A percentile compares a stretch with the other conserved stretches of the same genome.
phyloP scores from a whole-genome alignment of 2,888 invertebrate genomes.

The Platycheirus albimanus region DNA sequence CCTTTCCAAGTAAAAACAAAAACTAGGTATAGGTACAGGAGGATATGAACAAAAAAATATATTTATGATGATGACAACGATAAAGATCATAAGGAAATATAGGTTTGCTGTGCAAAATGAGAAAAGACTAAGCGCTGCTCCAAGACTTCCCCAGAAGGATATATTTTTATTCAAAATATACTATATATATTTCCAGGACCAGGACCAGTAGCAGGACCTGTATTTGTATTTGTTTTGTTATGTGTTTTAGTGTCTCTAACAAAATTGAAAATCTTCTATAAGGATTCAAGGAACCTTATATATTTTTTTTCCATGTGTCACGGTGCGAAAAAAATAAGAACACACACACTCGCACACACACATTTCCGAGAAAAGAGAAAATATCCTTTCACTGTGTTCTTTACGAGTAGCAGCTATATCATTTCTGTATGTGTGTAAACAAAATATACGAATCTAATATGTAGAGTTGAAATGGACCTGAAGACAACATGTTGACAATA shows the following conservation, averaged over 20 bases:
- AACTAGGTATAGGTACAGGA: neutral
- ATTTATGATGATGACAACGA: constrained; percentile 57
- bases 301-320: constrained; percentile 60
- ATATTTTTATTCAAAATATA: constrained; percentile 14
- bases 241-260: constrained; percentile 45
- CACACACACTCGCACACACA: constrained; percentile 15
- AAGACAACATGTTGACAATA: constrained; percentile 61
- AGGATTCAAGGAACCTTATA: constrained; percentile 42
- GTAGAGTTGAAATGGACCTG: constrained; percentile 33
- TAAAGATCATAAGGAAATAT: constrained; percentile 44
- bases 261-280: constrained; percentile 50
- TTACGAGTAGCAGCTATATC: no score
- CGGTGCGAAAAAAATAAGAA: constrained; percentile 16
- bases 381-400: constrained; percentile 20
- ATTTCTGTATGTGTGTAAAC: neutral
- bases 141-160: constrained; percentile 35
- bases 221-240: constrained; percentile 9
- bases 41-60: constrained; percentile 38
- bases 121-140: constrained; percentile 20
- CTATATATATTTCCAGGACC: constrained; percentile 14
- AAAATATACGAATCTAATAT: no score
- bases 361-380: constrained; percentile 26
- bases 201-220: constrained; percentile 6
- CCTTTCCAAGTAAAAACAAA: constrained; percentile 35
- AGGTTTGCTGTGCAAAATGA: constrained; percentile 24